Base-by-base conservation (phyloP, 1,140 invertebrate species). In the Bicyclus anynana region DNA sequence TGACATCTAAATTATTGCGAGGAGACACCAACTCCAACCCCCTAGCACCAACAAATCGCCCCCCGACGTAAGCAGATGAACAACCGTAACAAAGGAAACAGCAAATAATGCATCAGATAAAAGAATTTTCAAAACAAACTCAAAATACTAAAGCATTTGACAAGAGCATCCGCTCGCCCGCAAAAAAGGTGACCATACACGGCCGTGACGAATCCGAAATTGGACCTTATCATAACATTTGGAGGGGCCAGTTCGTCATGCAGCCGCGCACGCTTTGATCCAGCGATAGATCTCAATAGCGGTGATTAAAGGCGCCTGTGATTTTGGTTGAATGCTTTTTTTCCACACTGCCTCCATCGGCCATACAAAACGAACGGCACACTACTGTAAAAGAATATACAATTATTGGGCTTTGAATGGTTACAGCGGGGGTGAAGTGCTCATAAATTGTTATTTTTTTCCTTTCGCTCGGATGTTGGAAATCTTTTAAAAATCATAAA, bases 121-220 rank as follows among this genome's bases (percentile, higher is more conserved):
- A 88, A 88, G 83, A 87, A 87, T 88, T 88, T 88, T 88, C 84
- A 88, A 88, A 88, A 88, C 85, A 88, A 88, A 88, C 82, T 88
- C 85, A 81, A 88, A 85, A 88, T 86, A 86, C 83, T 83, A 80
- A 86, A 84, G 83, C 83, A 83, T 84, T 88, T 88, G 83, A 88
- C 85, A 86, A 80, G 83, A 85, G 83, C 85, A 88, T 88, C 85
- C 85, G 85, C 79, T 87, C 52, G 67, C 49, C 55, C 62, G 74
- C 77, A 87, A 87, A 87, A 87, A 87, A 85, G 61, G 58, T 59
- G 59, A 65, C 58, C 62, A 60, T 69, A 74, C 74, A 72, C 76
- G 69, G 74, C 77, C 64, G 75, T 82, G 75, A 62, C 65, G 46
- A 69, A 67, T 60, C 35, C 60, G 26, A 84, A 84, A 77, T 69